Evolutionary conservation across 2,113 vertebrate genomes (phyloP), one percentile per base, ranked within the genome.

Genomic region (Xenus cinereus): DNA sequence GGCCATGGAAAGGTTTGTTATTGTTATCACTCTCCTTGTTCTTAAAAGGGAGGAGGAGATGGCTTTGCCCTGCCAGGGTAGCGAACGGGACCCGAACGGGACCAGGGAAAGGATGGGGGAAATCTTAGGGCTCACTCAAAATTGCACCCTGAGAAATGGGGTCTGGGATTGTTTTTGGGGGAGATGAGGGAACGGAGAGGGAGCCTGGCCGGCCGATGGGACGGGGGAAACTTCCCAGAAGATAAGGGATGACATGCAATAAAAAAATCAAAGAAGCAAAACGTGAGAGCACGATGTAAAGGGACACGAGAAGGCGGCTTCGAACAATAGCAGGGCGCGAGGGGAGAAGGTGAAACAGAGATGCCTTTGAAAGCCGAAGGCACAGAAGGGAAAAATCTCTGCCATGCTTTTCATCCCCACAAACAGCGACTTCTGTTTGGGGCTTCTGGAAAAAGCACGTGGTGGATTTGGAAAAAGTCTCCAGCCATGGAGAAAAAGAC

Each of bases 381-480:
- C 54, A 80, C 94, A 56, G 64, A 85, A 89, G 56, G 69, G 56
- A 92, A 83, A 83, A 91, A 92, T 50, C 69, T 87, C 75, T 53
- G 89, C 78, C 72, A 7, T 13, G 63, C 37, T 89, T 91, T 92
- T 71, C 75, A 94, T 45, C 91, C 63, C 63, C 83, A 59, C 12
- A 1, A 87, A 87, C 33, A 86, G 48, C 4, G 66, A 45, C 77
- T 93, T 80, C 77, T 59, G 63, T 24, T 94, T 59, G 28, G 84
- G 74, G 53, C 68, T 94, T 78, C 62, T 84, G 72, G 66, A 80
- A 92, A 78, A 78, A 94, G 53, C 83, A 92, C 3, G 3, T 37
- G 62, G 71, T 56, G 56, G 48, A 74, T 82, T 69, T 89, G 89
- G 84, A 91, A 93, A 95, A 83, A 54, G 75, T 88, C 87, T 95